Evolutionary conservation across 2,797 vertebrate genomes (phyloP).

Genomic region (Pristis pectinata): DNA sequence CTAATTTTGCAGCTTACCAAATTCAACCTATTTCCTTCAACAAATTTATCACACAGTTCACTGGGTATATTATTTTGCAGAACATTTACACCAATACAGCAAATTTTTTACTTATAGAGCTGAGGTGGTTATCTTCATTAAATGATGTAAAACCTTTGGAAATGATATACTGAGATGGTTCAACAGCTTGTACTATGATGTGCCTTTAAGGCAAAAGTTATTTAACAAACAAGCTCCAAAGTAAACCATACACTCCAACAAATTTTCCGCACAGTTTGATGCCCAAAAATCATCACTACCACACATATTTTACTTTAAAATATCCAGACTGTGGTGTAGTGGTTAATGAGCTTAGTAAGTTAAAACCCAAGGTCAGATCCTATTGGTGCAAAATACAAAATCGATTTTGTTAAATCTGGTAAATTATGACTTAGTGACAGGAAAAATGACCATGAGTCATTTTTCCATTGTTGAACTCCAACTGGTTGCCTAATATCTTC

Average conservation of each 20-base stretch:
- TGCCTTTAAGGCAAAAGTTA: not conserved
- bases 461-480: too few relatives aligned
- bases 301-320: not conserved
- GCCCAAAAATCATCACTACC: not conserved
- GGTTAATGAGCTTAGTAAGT: not conserved
- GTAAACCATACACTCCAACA: not conserved
- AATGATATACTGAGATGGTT: not conserved
- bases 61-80: not conserved
- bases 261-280: not conserved
- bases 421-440: too few relatives aligned
- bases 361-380: not conserved
- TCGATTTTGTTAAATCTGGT: not conserved
- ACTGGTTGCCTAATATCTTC: too few relatives aligned
- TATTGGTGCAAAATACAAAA: not conserved
- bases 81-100: not conserved
- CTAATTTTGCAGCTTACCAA: not conserved
- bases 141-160: not conserved
- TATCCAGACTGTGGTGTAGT: not conserved
- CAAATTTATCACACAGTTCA: constrained; percentile 7
- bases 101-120: not conserved
- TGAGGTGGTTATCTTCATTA: not conserved
- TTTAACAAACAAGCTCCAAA: not conserved
- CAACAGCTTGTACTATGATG: not conserved
- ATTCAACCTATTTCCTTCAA: not conserved
- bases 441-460: too few relatives aligned